Evolutionary conservation across 2,888 invertebrate species (phyloP).

Genomic region (Luperina nickerlii): DNA sequence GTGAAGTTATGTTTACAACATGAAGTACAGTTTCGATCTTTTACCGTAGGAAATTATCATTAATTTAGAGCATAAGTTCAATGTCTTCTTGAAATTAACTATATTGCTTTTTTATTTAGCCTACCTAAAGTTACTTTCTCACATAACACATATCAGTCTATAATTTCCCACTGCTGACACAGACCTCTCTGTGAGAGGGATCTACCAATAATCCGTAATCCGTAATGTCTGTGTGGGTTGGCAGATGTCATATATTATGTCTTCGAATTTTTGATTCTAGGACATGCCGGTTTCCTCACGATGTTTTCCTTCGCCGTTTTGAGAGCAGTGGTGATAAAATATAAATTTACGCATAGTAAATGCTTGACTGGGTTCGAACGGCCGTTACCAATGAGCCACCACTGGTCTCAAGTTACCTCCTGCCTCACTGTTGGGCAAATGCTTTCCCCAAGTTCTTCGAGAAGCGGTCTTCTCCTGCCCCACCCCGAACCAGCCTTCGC

Average conservation of each 20-base stretch:
- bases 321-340: neutral
- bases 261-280: too few species aligned
- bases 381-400: neutral
- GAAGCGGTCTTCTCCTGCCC: neutral
- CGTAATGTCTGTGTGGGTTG: neutral
- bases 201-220: neutral
- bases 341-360: too few species aligned
- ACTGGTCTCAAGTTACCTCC: neutral
- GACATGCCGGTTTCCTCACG: too few species aligned
- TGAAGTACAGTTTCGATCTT: neutral
- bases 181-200: neutral
- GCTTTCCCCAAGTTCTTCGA: neutral
- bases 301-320: neutral
- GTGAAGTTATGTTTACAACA: neutral
- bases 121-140: neutral
- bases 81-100: neutral
- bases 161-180: neutral
- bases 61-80: neutral
- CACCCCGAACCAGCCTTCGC: neutral
- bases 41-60: slow-evolving; percentile 1
- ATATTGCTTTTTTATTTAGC: neutral
- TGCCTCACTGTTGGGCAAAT: neutral
- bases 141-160: neutral
- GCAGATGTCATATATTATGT: neutral
- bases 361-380: neutral